Conservation (phyloP, 2,113 vertebrate species). For the Salvator merianae region DNA sequence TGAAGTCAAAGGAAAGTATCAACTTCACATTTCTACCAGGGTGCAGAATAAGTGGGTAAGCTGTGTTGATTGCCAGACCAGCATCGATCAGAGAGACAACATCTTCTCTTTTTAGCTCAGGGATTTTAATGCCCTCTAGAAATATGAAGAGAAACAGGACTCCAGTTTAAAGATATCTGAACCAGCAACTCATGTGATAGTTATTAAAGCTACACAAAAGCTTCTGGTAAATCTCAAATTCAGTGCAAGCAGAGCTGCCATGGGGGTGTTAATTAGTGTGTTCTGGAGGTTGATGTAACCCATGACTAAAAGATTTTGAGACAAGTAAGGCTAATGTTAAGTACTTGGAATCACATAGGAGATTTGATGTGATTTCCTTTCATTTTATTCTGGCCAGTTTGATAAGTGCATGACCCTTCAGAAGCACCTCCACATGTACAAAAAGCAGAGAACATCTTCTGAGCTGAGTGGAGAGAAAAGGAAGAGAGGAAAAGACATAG, state of each 20-base stretch:
- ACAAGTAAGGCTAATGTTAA: too few species aligned
- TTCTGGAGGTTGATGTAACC: not conserved
- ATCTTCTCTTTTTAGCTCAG: not conserved
- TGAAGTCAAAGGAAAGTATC: slow-evolving; percentile 72
- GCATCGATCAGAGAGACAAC: slow-evolving; percentile 58
- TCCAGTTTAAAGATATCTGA: not conserved
- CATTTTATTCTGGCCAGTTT: not conserved
- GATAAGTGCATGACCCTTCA: too few species aligned
- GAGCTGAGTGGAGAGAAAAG: not conserved
- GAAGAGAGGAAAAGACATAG: not conserved
- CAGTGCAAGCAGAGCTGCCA: not conserved
- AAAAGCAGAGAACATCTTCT: not conserved
- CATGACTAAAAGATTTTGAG: not conserved
- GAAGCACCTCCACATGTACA: not conserved
- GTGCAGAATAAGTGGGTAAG: slow-evolving; percentile 60
- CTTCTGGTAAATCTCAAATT: not conserved
- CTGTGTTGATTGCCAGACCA: slow-evolving; percentile 64
- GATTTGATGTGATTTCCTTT: not conserved
- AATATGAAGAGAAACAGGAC: not conserved
- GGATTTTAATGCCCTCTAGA: slow-evolving; percentile 18
- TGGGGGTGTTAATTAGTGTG: not conserved
- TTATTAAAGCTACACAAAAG: not conserved
- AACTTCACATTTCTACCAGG: slow-evolving; percentile 44
- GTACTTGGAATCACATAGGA: not conserved
- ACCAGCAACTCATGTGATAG: not conserved